Base-by-base conservation (phyloP, 2,797 vertebrate genomes). In the Lepilemur ruficaudatus region DNA sequence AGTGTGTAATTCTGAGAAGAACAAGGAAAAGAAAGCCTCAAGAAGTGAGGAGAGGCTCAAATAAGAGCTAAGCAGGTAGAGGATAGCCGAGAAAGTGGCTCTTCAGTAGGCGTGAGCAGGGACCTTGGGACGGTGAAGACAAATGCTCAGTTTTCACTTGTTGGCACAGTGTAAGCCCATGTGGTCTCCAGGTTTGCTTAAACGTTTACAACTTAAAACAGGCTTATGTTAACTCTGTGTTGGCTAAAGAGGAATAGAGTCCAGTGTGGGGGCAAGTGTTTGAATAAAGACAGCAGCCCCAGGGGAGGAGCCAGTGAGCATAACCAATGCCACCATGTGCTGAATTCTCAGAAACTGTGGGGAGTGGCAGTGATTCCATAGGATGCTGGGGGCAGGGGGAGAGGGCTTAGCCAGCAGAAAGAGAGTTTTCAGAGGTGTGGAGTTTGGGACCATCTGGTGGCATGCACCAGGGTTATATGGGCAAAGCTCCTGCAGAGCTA, bases 391-490 rank as follows among this genome's bases (percentile, higher is more conserved):
- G 38, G 38, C 38, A 38, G 38, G 32, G 22, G 46, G 23, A 80
- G 14, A 35, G 20, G 17, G 7, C 14, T 11, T 30, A 25, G n/a
- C 22, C 23, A 69, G 13, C 1, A 1, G 35, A 57, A n/a, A 43
- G 50, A 35, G 35, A 38, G 23, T 75, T 48, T 91, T 79, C 38
- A 46, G 55, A 95, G 38, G 17, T 48, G 13, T 12, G 14, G 65
- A 38, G 28, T 4, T 7, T 82, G 38, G 57, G 50, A 50, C 22
- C 5, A 32, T 61, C 12, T 17, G n/a, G 13, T 46, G 8, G 35
- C 30, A 57, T 48, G 13, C 0, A 0, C 30, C 0, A 2, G 5
- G 2, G 23, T 46, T 61, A 30, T 0, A 0, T 18, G 12, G 28
- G 10, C 84, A 92, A 48, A 81, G 46, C 1, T 4, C 0, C 9